phyloP scores from a whole-genome alignment of 1,140 invertebrate species.

The Bombus waltoni region DNA sequence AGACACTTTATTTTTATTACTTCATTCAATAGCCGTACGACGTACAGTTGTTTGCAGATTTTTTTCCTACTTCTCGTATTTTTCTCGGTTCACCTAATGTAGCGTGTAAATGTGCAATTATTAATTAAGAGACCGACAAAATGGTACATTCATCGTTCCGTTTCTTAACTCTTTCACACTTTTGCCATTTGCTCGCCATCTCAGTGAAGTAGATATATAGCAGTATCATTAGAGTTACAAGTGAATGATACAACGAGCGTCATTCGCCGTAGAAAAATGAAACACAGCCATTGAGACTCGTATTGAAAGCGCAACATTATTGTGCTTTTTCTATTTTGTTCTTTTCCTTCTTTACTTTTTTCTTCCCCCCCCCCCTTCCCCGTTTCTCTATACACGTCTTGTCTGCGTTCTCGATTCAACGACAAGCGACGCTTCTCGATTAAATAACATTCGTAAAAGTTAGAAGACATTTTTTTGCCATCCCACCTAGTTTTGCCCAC shows the following conservation, averaged over 20 bases:
- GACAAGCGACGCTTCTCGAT: slow-evolving; percentile 64
- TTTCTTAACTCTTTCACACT: slow-evolving; percentile 46
- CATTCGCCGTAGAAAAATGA: slow-evolving; percentile 42
- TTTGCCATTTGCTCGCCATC: slow-evolving; percentile 43
- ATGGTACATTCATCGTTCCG: slow-evolving; percentile 80
- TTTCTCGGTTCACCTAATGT: slow-evolving; percentile 74
- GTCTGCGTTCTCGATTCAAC: slow-evolving; percentile 31
- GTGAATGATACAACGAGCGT: slow-evolving; percentile 52
- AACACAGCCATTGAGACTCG: slow-evolving; percentile 36
- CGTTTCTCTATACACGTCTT: neutral
- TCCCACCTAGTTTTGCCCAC: slow-evolving; percentile 60
- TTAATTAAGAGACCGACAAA: slow-evolving; percentile 80
- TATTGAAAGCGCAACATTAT: neutral
- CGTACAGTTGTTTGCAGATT: slow-evolving; percentile 67
- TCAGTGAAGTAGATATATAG: slow-evolving; percentile 62
- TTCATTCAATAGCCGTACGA: slow-evolving; percentile 75
- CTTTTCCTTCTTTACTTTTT: neutral
- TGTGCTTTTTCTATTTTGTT: neutral
- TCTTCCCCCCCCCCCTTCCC: no score
- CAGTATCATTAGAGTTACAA: slow-evolving; percentile 69
- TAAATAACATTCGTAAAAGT: slow-evolving; percentile 66
- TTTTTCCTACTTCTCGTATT: slow-evolving; percentile 48
- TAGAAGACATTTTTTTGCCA: slow-evolving; percentile 72
- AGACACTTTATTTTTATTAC: slow-evolving; percentile 64
- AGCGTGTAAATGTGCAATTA: slow-evolving; percentile 79